phyloP scores from a whole-genome alignment of 2,113 vertebrate genomes.

The Lanius ludovicianus region DNA sequence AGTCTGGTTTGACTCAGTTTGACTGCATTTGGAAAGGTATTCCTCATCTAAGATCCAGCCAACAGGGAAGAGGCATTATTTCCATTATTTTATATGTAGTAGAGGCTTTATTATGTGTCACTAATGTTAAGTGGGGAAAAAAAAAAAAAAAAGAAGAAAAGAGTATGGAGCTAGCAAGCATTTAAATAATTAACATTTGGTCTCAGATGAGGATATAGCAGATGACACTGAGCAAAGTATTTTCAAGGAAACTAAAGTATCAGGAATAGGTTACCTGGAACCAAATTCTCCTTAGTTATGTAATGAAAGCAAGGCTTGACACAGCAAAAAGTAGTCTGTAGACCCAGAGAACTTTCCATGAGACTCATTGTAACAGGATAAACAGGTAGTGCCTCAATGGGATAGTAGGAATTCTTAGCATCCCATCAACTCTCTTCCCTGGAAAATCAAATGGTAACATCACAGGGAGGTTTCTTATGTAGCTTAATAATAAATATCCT shows the following conservation, averaged over 20 bases:
- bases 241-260: slow-evolving; percentile 1
- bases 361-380: not conserved
- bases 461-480: not conserved
- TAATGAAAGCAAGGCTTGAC: not conserved
- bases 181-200: not conserved
- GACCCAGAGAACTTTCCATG: not conserved
- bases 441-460: not conserved
- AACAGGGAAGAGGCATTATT: not conserved
- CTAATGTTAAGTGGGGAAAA: not conserved
- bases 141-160: not conserved
- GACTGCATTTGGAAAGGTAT: not conserved
- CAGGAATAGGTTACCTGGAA: not conserved
- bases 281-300: not conserved
- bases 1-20: not conserved
- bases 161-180: not conserved
- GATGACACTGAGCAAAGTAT: not conserved
- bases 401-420: not conserved
- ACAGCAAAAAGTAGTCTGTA: not conserved
- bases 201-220: not conserved
- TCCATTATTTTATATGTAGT: not conserved
- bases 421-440: not conserved
- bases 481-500: not conserved
- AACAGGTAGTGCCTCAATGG: not conserved
- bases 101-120: not conserved
- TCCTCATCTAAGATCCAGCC: not conserved